phyloP scores from a whole-genome alignment of 2,113 vertebrate species.

The Vidua chalybeata region DNA sequence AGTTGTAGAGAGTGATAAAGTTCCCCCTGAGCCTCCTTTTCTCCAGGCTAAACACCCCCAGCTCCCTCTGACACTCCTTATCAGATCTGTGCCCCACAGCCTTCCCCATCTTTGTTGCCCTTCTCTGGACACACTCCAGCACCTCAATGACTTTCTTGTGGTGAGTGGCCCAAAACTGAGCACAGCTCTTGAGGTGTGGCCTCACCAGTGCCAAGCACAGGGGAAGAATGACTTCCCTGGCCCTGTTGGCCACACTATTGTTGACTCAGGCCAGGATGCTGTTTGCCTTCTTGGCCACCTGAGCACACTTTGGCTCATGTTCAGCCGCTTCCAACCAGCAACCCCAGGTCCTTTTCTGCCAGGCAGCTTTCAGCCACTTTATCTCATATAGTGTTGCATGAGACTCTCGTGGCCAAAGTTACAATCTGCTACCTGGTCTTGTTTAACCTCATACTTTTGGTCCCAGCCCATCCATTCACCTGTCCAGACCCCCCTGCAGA shows the following conservation, averaged over 20 bases:
- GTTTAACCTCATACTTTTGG: neutral
- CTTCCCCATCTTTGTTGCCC: neutral
- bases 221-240: accelerated
- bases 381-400: neutral
- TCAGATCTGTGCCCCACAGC: neutral
- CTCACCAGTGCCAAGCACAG: neutral
- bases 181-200: accelerated
- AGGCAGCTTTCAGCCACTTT: neutral
- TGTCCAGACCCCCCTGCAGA: neutral
- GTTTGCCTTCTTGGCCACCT: neutral
- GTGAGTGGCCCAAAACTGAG: neutral
- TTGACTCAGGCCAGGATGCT: neutral
- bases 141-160: neutral
- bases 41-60: neutral
- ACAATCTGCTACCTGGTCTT: neutral
- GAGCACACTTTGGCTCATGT: neutral
- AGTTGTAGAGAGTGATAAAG: neutral
- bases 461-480: neutral
- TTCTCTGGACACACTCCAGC: neutral
- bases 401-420: neutral
- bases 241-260: neutral
- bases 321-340: neutral
- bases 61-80: neutral
- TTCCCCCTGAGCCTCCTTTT: neutral
- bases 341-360: neutral